Base-by-base conservation (phyloP, 1,140 invertebrate genomes). In the Venustaconcha ellipsiformis region DNA sequence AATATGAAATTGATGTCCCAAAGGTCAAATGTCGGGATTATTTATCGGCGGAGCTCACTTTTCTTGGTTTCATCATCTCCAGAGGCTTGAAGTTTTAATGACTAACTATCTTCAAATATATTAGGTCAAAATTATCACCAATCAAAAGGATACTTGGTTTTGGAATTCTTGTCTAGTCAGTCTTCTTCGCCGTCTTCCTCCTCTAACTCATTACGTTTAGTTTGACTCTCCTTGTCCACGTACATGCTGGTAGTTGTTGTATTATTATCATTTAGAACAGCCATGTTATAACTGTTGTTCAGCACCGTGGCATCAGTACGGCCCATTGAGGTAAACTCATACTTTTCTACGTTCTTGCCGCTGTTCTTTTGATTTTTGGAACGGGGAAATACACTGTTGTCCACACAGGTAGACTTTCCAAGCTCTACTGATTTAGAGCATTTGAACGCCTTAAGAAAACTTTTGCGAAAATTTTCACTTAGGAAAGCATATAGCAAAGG, bases 351-450 rank as follows among this genome's bases (percentile, higher is more conserved):
- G 57, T 74, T 56, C 55, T 59, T 67, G 48, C 75, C 72, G 56
- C 72, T 78, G 30, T 75, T 75, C 13, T 74, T 75, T 59, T 72
- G 63, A 72, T 64, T 74, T 57, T 71, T 63, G 14, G 69, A 66
- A 15, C 68, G 30, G 71, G 96, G 96, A 82, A 97, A 97, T 37
- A 97, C 93, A 80, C 95, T 97, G 88, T 97, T 97, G 87, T 98
- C 96, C 67, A 95, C 92, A 79, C 97, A 94, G 13, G 97, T 89
- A 13, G 80, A 76, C 65, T 78, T 82, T 57, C 78, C 81, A 18
- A 72, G 76, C 30, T 83, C 86, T 30, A 70, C 73, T 8, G 76
- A 76, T 18, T 79, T 79, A 8, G 87, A 84, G 78, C 91, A 92
- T 60, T 88, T 89, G 80, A 92, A 92, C 12, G 91, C 97, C 88